Evolutionary conservation across 2,888 invertebrate genomes (phyloP), one percentile per base, ranked within the genome.

Genomic region (Allygus modestus): DNA sequence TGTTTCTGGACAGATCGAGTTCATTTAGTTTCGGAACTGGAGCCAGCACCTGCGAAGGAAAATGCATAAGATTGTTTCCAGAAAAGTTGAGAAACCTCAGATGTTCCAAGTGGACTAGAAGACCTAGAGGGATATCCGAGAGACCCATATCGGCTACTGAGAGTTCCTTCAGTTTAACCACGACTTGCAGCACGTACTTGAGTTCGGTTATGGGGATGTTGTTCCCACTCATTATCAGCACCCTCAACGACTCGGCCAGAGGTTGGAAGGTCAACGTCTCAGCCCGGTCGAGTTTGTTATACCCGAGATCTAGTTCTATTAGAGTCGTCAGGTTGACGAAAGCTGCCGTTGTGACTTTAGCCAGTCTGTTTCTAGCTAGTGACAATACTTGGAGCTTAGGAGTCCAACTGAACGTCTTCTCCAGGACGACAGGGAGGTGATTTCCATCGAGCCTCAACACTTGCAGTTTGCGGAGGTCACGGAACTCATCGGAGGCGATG

Each of bases 1-100:
- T 92, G 90, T 97, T 97, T 87, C 93, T 91, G n/a, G 95, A 95
- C 87, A 96, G 90, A 90, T 96, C 96, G 86, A 96, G 90, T 88
- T 92, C 92, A 89, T 93, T 91, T 75, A 95, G 90, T 89, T 92
- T 92, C 88, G 91, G 92, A 0, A 94, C 92, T 84, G 93, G 92
- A 0, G 91, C 90, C 0, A 95, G 89, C 73, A 93, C 90, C 87
- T 93, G 92, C 43, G 91, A 91, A 12, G 93, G 93, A 87, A 95
- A 91, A 77, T 91, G 91, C 0, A 90, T 91, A 84, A 96, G 91
- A 89, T 93, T 92, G 91, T 96, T 96, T 89, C 94, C 93, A 43
- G 96, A 96, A 88, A 96, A 90, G 91, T 96, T 96, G 86, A 96
- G 91, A 85, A 92, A 92, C 84, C 92, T 92, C 85, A 96, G 90